Evolutionary conservation across 2,797 vertebrate genomes (phyloP).

Genomic region (Anguilla marmorata): DNA sequence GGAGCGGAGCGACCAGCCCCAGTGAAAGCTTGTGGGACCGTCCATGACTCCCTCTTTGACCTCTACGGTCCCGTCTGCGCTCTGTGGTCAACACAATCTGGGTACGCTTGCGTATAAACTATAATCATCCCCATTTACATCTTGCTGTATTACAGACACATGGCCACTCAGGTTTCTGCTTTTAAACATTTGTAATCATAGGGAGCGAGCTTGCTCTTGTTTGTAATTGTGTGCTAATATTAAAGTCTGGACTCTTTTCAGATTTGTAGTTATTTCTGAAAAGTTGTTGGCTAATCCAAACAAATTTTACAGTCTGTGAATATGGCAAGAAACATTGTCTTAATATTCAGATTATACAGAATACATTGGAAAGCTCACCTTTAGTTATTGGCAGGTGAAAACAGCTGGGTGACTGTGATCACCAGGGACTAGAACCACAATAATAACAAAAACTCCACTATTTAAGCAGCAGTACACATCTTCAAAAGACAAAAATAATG

Average conservation of each 20-base stretch:
- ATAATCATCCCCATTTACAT: conserved; percentile 73
- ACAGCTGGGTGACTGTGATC: background rate
- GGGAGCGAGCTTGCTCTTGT: conserved; percentile 60
- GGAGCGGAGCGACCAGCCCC: background rate
- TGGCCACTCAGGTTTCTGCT: conserved; percentile 49
- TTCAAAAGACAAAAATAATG: background rate
- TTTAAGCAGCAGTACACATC: background rate
- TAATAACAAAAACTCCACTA: background rate
- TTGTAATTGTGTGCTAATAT: conserved; percentile 65
- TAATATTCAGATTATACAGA: background rate
- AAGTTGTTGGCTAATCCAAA: background rate
- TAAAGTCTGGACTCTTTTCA: conserved; percentile 21
- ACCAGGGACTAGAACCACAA: background rate
- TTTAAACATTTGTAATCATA: conserved; percentile 67
- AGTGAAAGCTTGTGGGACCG: conserved; percentile 8
- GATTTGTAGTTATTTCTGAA: conserved; percentile 19
- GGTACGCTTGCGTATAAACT: conserved; percentile 62
- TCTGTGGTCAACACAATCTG: conserved; percentile 64
- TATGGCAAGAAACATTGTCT: background rate
- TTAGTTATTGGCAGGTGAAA: background rate
- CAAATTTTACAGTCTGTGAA: background rate
- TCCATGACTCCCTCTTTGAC: conserved; percentile 61
- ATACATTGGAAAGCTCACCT: background rate
- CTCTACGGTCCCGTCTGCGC: conserved; percentile 58
- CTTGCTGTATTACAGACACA: conserved; percentile 67